Evolutionary conservation across 2,888 invertebrate species (phyloP).

Genomic region (Hydraecia micacea): DNA sequence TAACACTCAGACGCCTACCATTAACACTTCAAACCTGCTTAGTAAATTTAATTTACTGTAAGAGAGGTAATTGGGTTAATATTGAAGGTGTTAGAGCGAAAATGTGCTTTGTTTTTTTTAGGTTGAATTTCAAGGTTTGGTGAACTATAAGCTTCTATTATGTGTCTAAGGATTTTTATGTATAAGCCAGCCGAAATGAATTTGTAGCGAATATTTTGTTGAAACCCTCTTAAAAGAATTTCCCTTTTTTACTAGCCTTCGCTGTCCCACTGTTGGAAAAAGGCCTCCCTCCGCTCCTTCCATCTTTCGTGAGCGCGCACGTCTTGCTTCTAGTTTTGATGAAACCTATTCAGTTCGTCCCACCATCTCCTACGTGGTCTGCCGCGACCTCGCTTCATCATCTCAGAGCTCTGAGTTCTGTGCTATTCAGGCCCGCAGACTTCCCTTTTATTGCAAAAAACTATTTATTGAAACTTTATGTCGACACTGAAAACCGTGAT

Average conservation of each 20-base stretch:
- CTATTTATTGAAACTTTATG: neutral
- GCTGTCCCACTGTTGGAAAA: neutral
- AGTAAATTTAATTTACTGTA: constrained; percentile 44
- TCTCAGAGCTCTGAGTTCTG: neutral
- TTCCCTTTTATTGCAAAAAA: neutral
- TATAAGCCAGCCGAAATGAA: neutral
- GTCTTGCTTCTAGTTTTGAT: neutral
- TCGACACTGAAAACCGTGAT: neutral
- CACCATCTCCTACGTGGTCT: neutral
- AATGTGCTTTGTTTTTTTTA: constrained; percentile 37
- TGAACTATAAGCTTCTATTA: neutral
- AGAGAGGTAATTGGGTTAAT: constrained; percentile 37
- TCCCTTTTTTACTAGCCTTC: neutral
- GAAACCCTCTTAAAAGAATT: neutral
- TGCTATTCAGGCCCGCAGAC: neutral
- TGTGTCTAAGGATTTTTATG: neutral
- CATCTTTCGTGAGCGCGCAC: too few relatives aligned
- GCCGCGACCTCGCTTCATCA: neutral
- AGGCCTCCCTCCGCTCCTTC: too few relatives aligned
- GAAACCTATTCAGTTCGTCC: neutral
- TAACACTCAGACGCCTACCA: constrained; percentile 57
- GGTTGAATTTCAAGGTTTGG: constrained; percentile 11
- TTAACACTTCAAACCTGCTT: constrained; percentile 59
- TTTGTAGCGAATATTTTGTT: neutral
- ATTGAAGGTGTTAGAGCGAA: constrained; percentile 34